A percentile compares a stretch with the other conserved stretches of the same genome.
These are phyloP conservation scores for Diabrotica undecimpunctata DNA, from an alignment of 1,140 invertebrate species.

Conservation along the genomic window DNA sequence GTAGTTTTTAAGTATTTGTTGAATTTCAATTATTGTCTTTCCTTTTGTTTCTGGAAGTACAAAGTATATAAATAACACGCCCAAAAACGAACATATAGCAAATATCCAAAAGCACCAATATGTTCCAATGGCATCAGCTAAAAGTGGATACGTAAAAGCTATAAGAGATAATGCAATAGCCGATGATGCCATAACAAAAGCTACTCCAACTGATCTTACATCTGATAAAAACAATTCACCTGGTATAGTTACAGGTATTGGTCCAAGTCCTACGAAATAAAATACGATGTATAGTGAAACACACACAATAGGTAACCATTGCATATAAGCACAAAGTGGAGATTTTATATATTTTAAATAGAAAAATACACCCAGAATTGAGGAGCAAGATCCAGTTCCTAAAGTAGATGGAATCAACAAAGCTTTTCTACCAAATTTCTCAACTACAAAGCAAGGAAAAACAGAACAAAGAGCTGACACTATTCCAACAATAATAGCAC, in stretches of 20 bases:
- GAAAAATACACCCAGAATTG: constrained; percentile 9
- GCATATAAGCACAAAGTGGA: constrained; percentile 5
- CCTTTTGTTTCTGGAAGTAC: constrained; percentile 81
- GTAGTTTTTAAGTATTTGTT: constrained; percentile 43
- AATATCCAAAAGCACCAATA: constrained; percentile 79
- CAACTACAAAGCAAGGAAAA: neutral
- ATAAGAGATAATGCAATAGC: constrained; percentile 77
- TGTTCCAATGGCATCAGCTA: constrained; percentile 59
- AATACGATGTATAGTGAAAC: constrained; percentile 35
- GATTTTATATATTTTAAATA: neutral
- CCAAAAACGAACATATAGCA: constrained; percentile 50
- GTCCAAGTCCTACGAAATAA: constrained; percentile 64
- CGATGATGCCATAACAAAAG: constrained; percentile 65
- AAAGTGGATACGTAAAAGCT: constrained; percentile 62
- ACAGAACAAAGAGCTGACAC: neutral
- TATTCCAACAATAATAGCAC: neutral
- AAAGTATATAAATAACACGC: constrained; percentile 54
- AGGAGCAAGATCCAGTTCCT: neutral
- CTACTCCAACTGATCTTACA: constrained; percentile 67
- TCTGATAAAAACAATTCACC: constrained; percentile 76
- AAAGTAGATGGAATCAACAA: neutral
- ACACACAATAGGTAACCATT: constrained; percentile 39
- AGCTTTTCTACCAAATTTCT: neutral
- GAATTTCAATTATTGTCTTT: constrained; percentile 59
- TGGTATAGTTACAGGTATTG: constrained; percentile 79